Evolutionary conservation across 1,140 invertebrate species (phyloP).

Genomic region (Drosophila erecta): DNA sequence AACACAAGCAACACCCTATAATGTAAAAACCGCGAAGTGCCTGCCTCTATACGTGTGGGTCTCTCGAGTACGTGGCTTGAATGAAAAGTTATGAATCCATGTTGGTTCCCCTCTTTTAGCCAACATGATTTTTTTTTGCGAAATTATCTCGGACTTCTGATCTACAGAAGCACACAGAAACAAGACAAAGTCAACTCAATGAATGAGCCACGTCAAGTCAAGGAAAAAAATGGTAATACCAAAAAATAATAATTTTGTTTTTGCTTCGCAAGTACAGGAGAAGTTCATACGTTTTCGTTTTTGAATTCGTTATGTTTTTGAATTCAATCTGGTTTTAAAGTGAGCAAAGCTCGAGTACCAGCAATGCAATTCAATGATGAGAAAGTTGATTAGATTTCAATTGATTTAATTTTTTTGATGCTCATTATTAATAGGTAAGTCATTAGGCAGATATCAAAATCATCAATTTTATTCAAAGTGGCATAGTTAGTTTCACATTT

Average conservation of each 20-base stretch:
- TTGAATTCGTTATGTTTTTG: conserved; percentile 24
- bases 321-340: conserved; percentile 7
- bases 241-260: conserved; percentile 34
- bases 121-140: conserved; percentile 46
- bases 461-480: conserved; percentile 70
- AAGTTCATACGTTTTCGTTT: conserved; percentile 32
- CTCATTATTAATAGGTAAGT: background rate
- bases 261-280: conserved; percentile 13
- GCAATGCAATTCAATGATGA: conserved; percentile 13
- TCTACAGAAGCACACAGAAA: conserved; percentile 53
- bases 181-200: conserved; percentile 56
- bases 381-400: conserved; percentile 21
- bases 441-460: conserved; percentile 14
- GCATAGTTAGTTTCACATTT: conserved; percentile 79
- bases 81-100: conserved; percentile 54
- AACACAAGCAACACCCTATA: conserved; percentile 38
- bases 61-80: conserved; percentile 70
- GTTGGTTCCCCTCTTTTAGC: conserved; percentile 16
- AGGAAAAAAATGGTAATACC: conserved; percentile 55
- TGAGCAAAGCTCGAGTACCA: conserved; percentile 8
- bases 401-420: conserved; percentile 2
- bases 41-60: conserved; percentile 31
- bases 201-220: conserved; percentile 55
- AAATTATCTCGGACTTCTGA: conserved; percentile 70
- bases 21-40: conserved; percentile 39